Evolutionary conservation across 2,888 invertebrate species (phyloP).

Genomic region (Odontomyia ornata): DNA sequence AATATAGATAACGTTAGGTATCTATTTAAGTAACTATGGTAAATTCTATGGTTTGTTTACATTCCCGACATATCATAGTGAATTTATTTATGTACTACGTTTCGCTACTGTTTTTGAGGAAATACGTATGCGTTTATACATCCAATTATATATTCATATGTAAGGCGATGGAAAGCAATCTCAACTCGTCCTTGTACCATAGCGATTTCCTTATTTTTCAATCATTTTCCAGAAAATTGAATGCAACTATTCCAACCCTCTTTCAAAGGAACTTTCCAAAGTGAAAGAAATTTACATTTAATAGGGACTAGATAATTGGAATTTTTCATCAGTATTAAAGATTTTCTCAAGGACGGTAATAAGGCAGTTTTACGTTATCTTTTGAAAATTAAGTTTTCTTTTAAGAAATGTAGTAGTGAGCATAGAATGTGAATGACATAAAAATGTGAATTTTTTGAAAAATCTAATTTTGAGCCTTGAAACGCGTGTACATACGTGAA

Average conservation of each 20-base stretch:
- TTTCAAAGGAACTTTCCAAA: slow-evolving; percentile 2
- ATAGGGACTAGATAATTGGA: background rate
- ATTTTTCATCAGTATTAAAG: background rate
- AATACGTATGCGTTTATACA: background rate
- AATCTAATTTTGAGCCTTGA: no score
- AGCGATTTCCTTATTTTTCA: slow-evolving; percentile 13
- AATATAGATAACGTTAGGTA: slow-evolving; percentile 15
- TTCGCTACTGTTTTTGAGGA: no score
- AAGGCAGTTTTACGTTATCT: background rate
- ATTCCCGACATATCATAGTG: background rate
- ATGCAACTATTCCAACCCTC: slow-evolving; percentile 42
- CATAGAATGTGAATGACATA: slow-evolving; percentile 4
- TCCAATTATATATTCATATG: background rate
- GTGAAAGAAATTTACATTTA: background rate
- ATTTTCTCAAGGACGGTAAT: background rate
- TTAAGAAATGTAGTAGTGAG: no score
- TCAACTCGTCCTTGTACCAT: slow-evolving; percentile 4
- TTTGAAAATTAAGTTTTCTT: background rate
- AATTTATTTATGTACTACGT: background rate
- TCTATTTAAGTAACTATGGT: slow-evolving; percentile 29
- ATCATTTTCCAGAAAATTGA: slow-evolving; percentile 2
- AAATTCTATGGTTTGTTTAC: slow-evolving; percentile 27
- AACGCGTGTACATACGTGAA: background rate
- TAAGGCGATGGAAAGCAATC: background rate
- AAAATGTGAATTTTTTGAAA: no score